Conservation (phyloP, 2,113 vertebrate species). For the Laticauda colubrina region DNA sequence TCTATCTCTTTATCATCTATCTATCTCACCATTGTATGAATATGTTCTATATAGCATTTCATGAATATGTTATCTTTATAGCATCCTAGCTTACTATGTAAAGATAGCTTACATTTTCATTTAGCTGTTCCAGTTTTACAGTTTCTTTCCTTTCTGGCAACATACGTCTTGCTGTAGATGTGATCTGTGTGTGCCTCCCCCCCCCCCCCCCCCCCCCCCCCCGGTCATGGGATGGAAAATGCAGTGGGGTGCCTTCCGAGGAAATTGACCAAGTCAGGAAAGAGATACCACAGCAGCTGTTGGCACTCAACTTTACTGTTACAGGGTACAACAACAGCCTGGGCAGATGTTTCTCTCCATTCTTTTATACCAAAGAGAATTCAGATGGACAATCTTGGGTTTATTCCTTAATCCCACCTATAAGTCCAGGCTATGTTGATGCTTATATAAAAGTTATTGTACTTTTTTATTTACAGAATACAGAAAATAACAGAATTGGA, state of each 20-base stretch:
- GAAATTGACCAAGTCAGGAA: not conserved
- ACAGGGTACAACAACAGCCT: not conserved
- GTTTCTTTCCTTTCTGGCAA: not conserved
- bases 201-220: rapidly evolving
- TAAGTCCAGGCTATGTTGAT: not conserved
- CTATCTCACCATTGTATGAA: not conserved
- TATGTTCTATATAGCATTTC: not conserved
- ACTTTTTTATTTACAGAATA: not conserved
- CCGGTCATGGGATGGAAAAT: not conserved
- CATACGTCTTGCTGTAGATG: not conserved
- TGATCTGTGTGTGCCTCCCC: not conserved
- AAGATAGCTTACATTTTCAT: not conserved
- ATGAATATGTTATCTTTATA: not conserved
- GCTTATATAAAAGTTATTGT: not conserved
- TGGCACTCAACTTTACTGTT: not conserved
- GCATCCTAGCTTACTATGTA: not conserved
- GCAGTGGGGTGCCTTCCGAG: not conserved
- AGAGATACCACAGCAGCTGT: not conserved
- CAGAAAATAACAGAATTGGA: no score
- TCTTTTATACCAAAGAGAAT: not conserved
- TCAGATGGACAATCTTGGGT: not conserved
- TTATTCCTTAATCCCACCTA: not conserved
- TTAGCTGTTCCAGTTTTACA: not conserved
- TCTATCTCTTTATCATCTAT: not conserved
- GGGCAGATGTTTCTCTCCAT: not conserved